A percentile compares a stretch with the other conserved stretches of the same genome.
Conservation (phyloP, 1,140 invertebrate species). For the Pollicipes pollicipes region DNA sequence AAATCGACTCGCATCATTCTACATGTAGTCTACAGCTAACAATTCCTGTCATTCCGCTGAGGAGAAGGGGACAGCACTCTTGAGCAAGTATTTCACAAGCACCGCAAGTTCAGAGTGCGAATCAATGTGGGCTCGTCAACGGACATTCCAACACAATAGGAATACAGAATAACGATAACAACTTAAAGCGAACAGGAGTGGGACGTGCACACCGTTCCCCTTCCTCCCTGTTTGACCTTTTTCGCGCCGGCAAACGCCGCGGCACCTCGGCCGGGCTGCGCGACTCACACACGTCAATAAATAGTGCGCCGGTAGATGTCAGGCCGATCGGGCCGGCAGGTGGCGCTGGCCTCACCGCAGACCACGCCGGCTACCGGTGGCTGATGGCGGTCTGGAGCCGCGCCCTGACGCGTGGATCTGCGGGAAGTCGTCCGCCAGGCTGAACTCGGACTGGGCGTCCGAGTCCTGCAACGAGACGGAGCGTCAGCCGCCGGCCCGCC, state of each 20-base stretch:
- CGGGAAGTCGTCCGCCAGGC: neutral
- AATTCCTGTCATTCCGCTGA: neutral
- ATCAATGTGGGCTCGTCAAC: neutral
- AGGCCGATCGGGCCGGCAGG: no score
- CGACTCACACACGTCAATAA: neutral
- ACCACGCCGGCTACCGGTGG: neutral
- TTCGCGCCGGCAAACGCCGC: no score
- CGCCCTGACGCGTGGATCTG: neutral
- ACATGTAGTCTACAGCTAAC: neutral
- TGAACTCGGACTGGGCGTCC: neutral
- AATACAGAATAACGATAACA: neutral
- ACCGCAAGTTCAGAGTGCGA: neutral
- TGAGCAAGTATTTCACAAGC: neutral
- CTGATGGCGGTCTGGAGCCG: neutral
- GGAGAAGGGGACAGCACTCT: neutral
- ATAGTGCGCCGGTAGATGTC: neutral
- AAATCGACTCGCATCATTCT: neutral
- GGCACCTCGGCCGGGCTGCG: no score
- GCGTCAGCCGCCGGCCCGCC: no score
- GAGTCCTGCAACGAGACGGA: neutral
- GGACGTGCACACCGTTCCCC: no score
- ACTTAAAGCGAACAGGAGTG: neutral
- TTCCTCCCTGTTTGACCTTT: neutral
- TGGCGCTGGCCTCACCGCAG: neutral
- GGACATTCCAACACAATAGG: constrained; percentile 40